Evolutionary conservation across 2,113 vertebrate genomes (phyloP).

Genomic region (Asarcornis scutulata): DNA sequence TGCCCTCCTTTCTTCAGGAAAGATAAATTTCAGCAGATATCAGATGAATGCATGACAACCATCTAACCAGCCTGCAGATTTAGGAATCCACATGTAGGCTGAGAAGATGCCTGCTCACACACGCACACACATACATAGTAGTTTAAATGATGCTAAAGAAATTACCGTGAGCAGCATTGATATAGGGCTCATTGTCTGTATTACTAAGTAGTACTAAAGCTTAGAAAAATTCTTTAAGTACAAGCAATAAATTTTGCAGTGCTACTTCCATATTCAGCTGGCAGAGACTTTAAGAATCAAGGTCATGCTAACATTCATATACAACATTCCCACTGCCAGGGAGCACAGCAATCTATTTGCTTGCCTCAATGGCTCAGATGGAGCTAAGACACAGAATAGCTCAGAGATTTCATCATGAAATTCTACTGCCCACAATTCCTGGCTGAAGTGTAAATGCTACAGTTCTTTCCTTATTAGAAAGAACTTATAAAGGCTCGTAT

Average conservation of each 20-base stretch:
- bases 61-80: constrained; percentile 99
- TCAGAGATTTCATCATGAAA: background rate
- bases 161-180: background rate
- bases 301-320: background rate
- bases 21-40: constrained; percentile 69
- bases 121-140: constrained; percentile 61
- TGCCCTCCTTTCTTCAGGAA: constrained; percentile 37
- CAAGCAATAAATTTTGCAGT: background rate
- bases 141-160: constrained; percentile 42
- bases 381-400: background rate
- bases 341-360: background rate
- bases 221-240: background rate
- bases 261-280: background rate
- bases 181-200: background rate
- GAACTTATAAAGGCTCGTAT: background rate
- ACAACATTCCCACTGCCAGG: background rate
- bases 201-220: background rate
- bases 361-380: background rate
- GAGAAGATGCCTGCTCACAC: constrained; percentile 95
- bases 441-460: background rate
- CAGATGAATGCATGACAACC: constrained; percentile 91
- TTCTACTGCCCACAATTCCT: background rate
- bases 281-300: background rate
- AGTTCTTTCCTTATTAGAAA: background rate
- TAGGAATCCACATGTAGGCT: constrained; percentile 95